phyloP scores from a whole-genome alignment of 2,888 invertebrate genomes.

The Tiphia femorata region DNA sequence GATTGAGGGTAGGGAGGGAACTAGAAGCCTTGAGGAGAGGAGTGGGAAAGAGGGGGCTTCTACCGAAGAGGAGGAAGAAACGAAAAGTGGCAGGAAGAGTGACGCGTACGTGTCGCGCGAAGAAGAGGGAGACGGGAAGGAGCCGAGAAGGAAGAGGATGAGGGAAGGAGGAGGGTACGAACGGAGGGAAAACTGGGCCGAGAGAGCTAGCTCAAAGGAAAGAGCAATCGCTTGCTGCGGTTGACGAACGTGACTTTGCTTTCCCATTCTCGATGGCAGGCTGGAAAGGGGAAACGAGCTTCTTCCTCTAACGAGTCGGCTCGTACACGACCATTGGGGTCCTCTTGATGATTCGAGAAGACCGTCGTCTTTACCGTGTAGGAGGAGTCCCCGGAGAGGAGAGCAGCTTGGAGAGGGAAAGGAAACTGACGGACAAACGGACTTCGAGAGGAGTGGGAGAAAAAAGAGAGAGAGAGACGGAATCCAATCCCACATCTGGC shows the following conservation, averaged over 20 bases:
- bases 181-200: conserved; percentile 33
- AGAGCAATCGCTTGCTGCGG: conserved; percentile 53
- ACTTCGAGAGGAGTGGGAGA: background rate
- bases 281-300: conserved; percentile 39
- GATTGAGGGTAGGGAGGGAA: too few species aligned
- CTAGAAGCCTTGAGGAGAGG: too few species aligned
- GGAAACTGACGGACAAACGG: background rate
- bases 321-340: conserved; percentile 21
- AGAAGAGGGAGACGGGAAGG: conserved; percentile 1
- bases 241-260: conserved; percentile 59
- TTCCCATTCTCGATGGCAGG: conserved; percentile 33
- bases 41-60: background rate
- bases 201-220: conserved; percentile 54
- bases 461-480: background rate
- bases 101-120: background rate
- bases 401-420: too few species aligned
- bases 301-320: conserved; percentile 46
- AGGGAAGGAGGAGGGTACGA: background rate
- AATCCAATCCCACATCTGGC: background rate
- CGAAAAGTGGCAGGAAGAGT: background rate
- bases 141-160: conserved; percentile 4
- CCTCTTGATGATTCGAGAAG: conserved; percentile 32
- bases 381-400: conserved; percentile 14
- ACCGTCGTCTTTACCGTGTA: conserved; percentile 28
- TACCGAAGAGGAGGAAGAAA: background rate